These are phyloP conservation scores for Anoncus sp. DNA, from an alignment of 2,888 invertebrate species.

Conservation along the genomic window DNA sequence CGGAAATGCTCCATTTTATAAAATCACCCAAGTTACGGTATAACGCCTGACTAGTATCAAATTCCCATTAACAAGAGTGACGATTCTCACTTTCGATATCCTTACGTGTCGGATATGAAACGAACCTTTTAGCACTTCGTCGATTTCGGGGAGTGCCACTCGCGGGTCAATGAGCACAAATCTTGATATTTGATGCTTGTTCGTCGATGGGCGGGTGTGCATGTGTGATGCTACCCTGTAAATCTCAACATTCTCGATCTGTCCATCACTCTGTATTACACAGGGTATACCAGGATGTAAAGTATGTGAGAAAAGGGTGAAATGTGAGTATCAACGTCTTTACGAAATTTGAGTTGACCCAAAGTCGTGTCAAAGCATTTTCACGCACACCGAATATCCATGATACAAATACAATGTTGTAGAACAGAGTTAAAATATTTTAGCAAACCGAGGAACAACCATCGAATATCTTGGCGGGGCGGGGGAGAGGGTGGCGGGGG, in stretches of 20 bases:
- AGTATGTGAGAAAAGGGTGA: no score
- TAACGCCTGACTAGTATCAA: slow-evolving; percentile 9
- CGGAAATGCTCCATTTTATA: not conserved
- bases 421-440: slow-evolving; percentile 13
- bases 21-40: not conserved
- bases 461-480: slow-evolving; percentile 5
- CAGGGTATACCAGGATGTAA: no score
- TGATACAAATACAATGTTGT: not conserved
- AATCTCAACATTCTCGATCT: slow-evolving; percentile 1
- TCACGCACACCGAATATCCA: no score
- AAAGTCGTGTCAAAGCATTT: no score
- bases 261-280: no score
- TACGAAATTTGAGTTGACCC: no score
- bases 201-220: no score
- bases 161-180: slow-evolving; percentile 48
- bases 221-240: no score
- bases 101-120: slow-evolving; percentile 28
- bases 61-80: slow-evolving; percentile 19
- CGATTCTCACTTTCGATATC: slow-evolving; percentile 23
- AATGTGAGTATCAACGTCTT: no score
- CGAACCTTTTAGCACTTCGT: slow-evolving; percentile 45
- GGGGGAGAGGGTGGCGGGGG: no score
- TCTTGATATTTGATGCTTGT: not conserved
- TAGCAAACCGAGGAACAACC: not conserved
- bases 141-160: slow-evolving; percentile 44